A percentile compares a stretch with the other conserved stretches of the same genome.
phyloP scores from a whole-genome alignment of 2,888 invertebrate genomes.

The Mechanitis messenoides region DNA sequence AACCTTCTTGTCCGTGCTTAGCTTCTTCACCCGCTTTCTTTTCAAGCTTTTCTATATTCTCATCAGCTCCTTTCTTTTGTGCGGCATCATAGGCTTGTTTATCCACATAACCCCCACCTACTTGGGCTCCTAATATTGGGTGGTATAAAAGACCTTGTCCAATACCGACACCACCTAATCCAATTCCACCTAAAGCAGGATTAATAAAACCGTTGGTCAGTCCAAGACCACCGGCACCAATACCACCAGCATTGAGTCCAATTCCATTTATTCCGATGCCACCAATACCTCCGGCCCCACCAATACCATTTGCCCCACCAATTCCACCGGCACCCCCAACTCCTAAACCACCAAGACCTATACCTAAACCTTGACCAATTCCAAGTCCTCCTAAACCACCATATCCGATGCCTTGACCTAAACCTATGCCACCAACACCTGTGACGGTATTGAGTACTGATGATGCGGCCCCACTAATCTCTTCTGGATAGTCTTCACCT shows the following conservation, averaged over 20 bases:
- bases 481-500: slow-evolving; percentile 75
- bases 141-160: slow-evolving; percentile 58
- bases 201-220: slow-evolving; percentile 54
- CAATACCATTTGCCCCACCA: slow-evolving; percentile 28
- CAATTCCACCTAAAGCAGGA: slow-evolving; percentile 52
- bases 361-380: slow-evolving; percentile 42
- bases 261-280: slow-evolving; percentile 38
- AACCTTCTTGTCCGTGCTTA: slow-evolving; percentile 76
- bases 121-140: slow-evolving; percentile 57
- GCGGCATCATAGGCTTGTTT: slow-evolving; percentile 75
- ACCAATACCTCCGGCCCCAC: slow-evolving; percentile 31
- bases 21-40: slow-evolving; percentile 75
- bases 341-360: slow-evolving; percentile 39
- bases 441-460: slow-evolving; percentile 56
- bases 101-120: slow-evolving; percentile 70
- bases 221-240: slow-evolving; percentile 44
- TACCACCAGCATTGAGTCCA: slow-evolving; percentile 31
- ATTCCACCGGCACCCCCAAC: slow-evolving; percentile 39
- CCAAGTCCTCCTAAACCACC: slow-evolving; percentile 40
- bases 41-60: slow-evolving; percentile 71
- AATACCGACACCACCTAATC: slow-evolving; percentile 49
- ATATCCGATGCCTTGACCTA: slow-evolving; percentile 37
- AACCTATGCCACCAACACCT: slow-evolving; percentile 45
- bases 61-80: slow-evolving; percentile 76
- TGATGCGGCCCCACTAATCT: slow-evolving; percentile 65